Evolutionary conservation across 1,140 invertebrate species (phyloP), one percentile per base, ranked within the genome.

Genomic region (Myzus persicae): DNA sequence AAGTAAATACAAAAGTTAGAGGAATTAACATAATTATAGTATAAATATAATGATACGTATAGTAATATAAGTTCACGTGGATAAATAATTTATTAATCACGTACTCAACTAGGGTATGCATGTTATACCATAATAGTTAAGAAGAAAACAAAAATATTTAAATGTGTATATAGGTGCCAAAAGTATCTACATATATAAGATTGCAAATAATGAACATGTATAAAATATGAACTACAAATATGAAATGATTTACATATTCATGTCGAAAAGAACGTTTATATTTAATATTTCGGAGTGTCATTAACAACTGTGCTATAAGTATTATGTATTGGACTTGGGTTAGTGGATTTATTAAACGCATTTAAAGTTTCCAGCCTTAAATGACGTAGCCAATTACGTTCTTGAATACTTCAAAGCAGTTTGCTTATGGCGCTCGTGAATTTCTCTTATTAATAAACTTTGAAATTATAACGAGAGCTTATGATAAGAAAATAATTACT

Each of bases 341-440:
- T 46, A 18, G n/a, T 18, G 67, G 59, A 92, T 92, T 92, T 92
- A 92, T 51, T 92, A 48, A 82, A 92, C 59, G 67, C 76, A 26
- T 82, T 92, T 92, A 92, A 92, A 92, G 76, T 92, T 92, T 92
- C 38, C 76, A 26, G 91, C 31, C 44, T 82, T 92, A 40, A 82
- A 92, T 82, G 91, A 44, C 76, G 91, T 92, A 82, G 82, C n/a
- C 91, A 92, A 92, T 92, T 92, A 92, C 36, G 48, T 51, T 38
- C 48, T 26, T 40, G 48, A 54, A 54, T 91, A 82, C 91, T 82
- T 92, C 91, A 92, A 92, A 92, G 91, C n/a, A 81, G 44, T 92
- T 92, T 38, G 36, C 88, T 89, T 54, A 26, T 54, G 1, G 36
- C 48, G 24, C 48, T 89, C 48, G 22, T 54, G 48, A 54, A 54